phyloP scores from a whole-genome alignment of 2,888 invertebrate species.

The Calameuta filiformis region DNA sequence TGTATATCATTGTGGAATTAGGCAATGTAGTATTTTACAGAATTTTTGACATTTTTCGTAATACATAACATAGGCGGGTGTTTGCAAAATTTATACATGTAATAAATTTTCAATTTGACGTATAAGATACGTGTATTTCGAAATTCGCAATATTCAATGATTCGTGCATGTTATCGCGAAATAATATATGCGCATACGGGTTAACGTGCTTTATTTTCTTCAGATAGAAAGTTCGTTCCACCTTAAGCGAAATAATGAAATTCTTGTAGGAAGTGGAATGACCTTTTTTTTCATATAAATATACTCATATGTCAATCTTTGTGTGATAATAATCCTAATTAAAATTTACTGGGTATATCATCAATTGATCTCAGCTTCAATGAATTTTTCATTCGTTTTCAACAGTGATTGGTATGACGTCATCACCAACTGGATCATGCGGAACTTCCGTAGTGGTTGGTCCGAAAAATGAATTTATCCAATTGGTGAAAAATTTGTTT shows the following conservation, averaged over 20 bases:
- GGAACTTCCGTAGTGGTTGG: constrained; percentile 22
- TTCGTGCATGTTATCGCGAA: not conserved
- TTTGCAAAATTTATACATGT: not conserved
- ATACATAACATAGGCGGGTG: not conserved
- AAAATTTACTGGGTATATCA: no score
- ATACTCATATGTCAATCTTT: no score
- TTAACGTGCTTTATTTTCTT: not conserved
- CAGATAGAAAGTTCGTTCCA: not conserved
- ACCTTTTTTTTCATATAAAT: not conserved
- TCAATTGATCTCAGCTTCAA: not conserved
- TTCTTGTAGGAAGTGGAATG: not conserved
- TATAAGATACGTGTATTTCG: not conserved
- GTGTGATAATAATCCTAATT: no score
- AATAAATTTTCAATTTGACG: not conserved
- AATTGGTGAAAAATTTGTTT: constrained; percentile 1
- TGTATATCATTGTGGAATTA: not conserved
- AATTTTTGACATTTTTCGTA: not conserved
- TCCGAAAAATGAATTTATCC: constrained; percentile 9
- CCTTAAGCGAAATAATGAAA: not conserved
- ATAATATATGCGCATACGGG: not conserved
- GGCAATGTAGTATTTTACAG: not conserved
- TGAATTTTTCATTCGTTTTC: not conserved
- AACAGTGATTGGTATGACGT: constrained; percentile 1
- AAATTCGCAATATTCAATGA: not conserved
- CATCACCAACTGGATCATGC: constrained; percentile 22